Base-by-base conservation (phyloP, 2,888 invertebrate species). In the Hanleya hanleyi region DNA sequence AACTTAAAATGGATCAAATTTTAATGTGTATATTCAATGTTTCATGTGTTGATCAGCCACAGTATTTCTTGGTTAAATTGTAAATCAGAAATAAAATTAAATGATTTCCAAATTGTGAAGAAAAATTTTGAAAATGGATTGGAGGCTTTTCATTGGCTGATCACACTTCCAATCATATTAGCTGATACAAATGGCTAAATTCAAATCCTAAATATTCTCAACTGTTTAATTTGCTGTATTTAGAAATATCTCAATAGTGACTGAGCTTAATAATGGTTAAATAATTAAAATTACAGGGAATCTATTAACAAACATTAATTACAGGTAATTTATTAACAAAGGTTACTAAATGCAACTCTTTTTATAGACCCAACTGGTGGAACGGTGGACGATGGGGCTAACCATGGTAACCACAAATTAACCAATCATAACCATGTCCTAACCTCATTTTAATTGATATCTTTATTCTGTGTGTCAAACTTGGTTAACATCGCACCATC, bases 351-450 rank as follows among this genome's bases (percentile, higher is more conserved):
- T 15, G 29, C 9, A 57, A 29, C 57, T 57, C 57, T 57, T 32
- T 57, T 22, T 29, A 57, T 57, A 57, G 57, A 57, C 32, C 57
- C 57, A 29, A 57, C 57, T 15, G 57, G 57, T 29, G 57, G 57
- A 22, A 22, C 57, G 2, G 32, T 57, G 32, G 57, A 57, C 26
- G 57, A 57, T 29, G 57, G 57, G 12, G 12, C 29, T 29, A 57
- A 29, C 29, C 22, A 57, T 29, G 57, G 57, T 57, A 57, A 57
- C 18, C 47, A n/a, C n/a, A 47, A 18, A 18, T 47, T 22, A 47
- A 47, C n/a, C n/a, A 47, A 47, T 47, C 47, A 47, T 47, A 47
- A 47, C 22, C 47, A n/a, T 22, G 47, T 47, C 47, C 47, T n/a
- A 47, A 22, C 22, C 47, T 47, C 47, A 7, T 47, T 47, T 47